A percentile compares a stretch with the other conserved stretches of the same genome.
Evolutionary conservation across 2,888 invertebrate species (phyloP).

Genomic region (Tetragonula carbonaria): DNA sequence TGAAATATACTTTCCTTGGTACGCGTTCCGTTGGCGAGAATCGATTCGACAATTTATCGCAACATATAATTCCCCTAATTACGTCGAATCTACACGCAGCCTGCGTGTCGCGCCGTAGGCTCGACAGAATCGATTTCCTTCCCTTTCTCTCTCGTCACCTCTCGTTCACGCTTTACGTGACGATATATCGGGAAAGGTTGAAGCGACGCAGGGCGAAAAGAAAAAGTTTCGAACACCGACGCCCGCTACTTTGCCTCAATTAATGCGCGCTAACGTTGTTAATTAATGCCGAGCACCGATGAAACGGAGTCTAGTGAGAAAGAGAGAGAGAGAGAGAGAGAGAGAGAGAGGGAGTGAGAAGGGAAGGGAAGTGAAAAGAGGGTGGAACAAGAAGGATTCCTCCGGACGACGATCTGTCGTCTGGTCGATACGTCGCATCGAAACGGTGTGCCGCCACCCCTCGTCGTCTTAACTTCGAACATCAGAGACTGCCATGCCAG

Average conservation of each 20-base stretch:
- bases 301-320: slow-evolving; percentile 38
- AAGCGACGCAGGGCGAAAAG: slow-evolving; percentile 14
- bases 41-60: slow-evolving; percentile 7
- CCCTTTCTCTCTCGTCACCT: background rate
- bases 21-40: background rate
- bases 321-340: too few species aligned
- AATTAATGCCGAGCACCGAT: slow-evolving; percentile 75
- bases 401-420: slow-evolving; percentile 21
- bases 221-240: slow-evolving; percentile 57
- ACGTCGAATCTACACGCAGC: slow-evolving; percentile 18
- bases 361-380: background rate
- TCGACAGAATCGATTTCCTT: slow-evolving; percentile 36
- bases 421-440: slow-evolving; percentile 34
- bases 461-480: slow-evolving; percentile 73
- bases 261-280: slow-evolving; percentile 79
- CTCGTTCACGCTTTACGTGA: slow-evolving; percentile 26
- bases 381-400: slow-evolving; percentile 33
- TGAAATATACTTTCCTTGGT: too few species aligned
- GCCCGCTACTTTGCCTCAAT: slow-evolving; percentile 75
- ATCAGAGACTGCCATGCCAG: slow-evolving; percentile 68
- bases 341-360: background rate
- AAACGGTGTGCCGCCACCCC: slow-evolving; percentile 44
- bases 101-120: background rate
- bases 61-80: slow-evolving; percentile 48
- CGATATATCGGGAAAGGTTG: slow-evolving; percentile 19